These are phyloP conservation scores for Notechis scutatus DNA, from an alignment of 2,113 vertebrate species.

Conservation along the genomic window DNA sequence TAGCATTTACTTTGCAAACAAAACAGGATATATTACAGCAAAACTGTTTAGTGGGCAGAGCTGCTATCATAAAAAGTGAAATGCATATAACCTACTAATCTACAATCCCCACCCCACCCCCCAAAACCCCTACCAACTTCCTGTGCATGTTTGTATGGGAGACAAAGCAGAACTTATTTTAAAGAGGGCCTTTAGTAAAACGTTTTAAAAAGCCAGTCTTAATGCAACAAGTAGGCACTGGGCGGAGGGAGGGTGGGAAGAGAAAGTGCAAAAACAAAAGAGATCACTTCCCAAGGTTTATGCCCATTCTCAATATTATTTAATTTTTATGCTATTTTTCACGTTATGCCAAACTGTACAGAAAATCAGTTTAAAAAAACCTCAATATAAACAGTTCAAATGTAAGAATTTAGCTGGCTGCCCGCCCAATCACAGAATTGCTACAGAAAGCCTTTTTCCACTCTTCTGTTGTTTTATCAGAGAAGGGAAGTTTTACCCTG, in stretches of 20 bases:
- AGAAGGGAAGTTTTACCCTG: background rate
- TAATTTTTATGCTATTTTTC: background rate
- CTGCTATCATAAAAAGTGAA: background rate
- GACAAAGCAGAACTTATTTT: background rate
- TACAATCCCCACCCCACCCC: background rate
- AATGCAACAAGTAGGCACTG: background rate
- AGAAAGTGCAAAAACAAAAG: background rate
- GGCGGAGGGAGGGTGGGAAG: background rate
- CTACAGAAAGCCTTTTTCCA: background rate
- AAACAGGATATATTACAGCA: background rate
- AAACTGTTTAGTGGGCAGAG: background rate
- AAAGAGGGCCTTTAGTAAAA: background rate
- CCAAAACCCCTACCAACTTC: too few species aligned
- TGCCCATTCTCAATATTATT: background rate
- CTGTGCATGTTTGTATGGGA: background rate
- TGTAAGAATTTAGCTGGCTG: background rate
- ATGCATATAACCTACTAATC: background rate
- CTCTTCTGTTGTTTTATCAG: background rate
- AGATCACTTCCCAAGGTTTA: background rate
- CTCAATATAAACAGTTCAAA: background rate
- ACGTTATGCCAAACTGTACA: background rate
- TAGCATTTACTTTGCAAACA: background rate
- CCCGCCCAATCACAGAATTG: background rate
- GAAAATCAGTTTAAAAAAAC: background rate
- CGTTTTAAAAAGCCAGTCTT: background rate